A percentile compares a stretch with the other conserved stretches of the same genome.
Evolutionary conservation across 2,888 invertebrate genomes (phyloP).

Genomic region (Tipula vernalis): DNA sequence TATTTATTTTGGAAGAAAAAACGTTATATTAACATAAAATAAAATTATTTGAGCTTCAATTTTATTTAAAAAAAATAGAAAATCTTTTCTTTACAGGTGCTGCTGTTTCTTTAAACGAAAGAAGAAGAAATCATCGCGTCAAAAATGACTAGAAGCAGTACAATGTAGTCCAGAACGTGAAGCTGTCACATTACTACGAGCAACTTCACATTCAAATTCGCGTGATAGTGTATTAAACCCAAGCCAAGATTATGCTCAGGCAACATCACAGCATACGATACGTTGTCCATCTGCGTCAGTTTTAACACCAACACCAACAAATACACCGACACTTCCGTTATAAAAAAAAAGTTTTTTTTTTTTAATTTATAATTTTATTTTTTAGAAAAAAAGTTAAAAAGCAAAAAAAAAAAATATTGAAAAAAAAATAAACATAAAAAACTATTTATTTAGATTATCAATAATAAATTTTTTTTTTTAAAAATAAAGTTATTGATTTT

Average conservation of each 20-base stretch:
- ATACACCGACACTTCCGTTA: conserved; percentile 40
- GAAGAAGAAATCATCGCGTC: conserved; percentile 92
- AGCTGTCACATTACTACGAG: conserved; percentile 47
- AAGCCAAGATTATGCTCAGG: conserved; percentile 41
- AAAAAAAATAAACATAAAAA: neutral
- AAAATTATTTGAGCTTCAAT: conserved; percentile 5
- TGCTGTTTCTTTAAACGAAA: conserved; percentile 98
- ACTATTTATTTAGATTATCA: neutral
- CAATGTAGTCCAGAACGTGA: conserved; percentile 52
- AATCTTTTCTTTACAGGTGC: conserved; percentile 52
- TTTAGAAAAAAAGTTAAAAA: neutral
- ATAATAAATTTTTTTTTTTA: neutral
- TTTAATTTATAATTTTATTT: neutral
- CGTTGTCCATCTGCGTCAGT: conserved; percentile 39
- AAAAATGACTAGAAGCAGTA: conserved; percentile 74
- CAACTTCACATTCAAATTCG: conserved; percentile 50
- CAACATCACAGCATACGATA: conserved; percentile 38
- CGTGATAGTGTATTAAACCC: conserved; percentile 42
- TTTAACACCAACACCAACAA: conserved; percentile 39
- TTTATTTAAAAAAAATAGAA: conserved; percentile 10
- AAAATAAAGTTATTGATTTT: neutral
- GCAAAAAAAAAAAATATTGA: neutral
- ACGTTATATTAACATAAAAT: neutral
- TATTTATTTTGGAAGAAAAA: too few relatives aligned
- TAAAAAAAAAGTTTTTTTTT: conserved; percentile 21